These are phyloP conservation scores for Smittia aterrima DNA, from an alignment of 2,888 invertebrate genomes.

Conservation along the genomic window DNA sequence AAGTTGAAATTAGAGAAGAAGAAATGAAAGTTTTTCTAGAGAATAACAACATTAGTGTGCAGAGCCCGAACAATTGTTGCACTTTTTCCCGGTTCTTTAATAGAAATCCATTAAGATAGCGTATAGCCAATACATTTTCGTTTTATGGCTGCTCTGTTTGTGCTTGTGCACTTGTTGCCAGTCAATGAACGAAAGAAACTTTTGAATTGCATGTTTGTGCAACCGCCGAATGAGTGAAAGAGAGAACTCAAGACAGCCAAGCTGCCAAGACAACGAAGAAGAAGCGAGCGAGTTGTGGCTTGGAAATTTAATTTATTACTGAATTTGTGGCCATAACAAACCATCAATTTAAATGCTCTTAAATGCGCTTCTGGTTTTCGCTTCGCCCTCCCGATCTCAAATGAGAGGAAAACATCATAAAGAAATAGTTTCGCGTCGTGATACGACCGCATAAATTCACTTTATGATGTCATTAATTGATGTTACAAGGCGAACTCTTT, in stretches of 20 bases:
- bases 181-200: not conserved
- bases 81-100: constrained; percentile 8
- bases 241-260: not conserved
- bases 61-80: constrained; percentile 30
- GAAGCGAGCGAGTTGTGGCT: not conserved
- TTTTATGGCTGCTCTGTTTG: not conserved
- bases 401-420: not conserved
- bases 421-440: not conserved
- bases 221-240: not conserved
- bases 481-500: not conserved
- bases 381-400: not conserved
- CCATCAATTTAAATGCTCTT: constrained; percentile 29
- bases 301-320: constrained; percentile 30
- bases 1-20: not conserved
- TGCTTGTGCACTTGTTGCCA: constrained; percentile 10
- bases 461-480: not conserved
- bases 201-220: not conserved
- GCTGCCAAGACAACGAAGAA: not conserved
- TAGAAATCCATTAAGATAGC: constrained; percentile 35
- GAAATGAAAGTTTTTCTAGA: not conserved
- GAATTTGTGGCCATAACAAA: constrained; percentile 32
- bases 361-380: constrained; percentile 4
- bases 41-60: no score
- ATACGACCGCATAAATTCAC: not conserved
- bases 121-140: not conserved